Conservation (phyloP, 2,113 vertebrate species). For the Dipodomys spectabilis region DNA sequence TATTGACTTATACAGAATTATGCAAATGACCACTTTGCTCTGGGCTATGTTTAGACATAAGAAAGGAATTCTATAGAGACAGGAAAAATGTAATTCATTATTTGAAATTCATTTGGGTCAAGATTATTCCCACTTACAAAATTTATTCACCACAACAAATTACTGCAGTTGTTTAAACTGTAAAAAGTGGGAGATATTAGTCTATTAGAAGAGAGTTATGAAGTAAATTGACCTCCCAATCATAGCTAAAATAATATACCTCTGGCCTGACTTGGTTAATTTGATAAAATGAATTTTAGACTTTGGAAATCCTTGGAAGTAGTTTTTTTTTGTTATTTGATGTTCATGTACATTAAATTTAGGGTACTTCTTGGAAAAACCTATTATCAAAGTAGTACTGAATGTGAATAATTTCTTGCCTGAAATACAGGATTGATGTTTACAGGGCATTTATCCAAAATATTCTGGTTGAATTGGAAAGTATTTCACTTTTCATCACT, state of each 20-base stretch:
- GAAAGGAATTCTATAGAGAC: background rate
- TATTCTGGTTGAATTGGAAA: conserved; percentile 61
- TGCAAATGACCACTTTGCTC: background rate
- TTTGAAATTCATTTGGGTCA: background rate
- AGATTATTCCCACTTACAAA: background rate
- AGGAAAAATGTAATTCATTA: background rate
- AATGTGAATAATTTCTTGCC: conserved; percentile 68
- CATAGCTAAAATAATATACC: conserved; percentile 18
- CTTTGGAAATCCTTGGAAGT: conserved; percentile 38
- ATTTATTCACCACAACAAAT: background rate
- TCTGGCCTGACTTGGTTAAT: conserved; percentile 24
- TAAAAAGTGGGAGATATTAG: conserved; percentile 22
- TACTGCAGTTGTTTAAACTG: background rate
- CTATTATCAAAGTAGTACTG: conserved; percentile 66
- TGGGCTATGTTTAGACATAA: background rate
- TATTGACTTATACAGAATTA: conserved; percentile 39
- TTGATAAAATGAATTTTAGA: conserved; percentile 45
- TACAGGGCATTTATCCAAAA: conserved; percentile 70
- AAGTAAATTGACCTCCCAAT: background rate
- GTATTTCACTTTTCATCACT: conserved; percentile 63
- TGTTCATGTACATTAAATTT: conserved; percentile 45
- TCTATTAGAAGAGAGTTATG: conserved; percentile 7
- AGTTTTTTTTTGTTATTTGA: conserved; percentile 9
- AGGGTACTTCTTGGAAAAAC: conserved; percentile 70
- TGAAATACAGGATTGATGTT: conserved; percentile 75